Percentiles rank a stretch among this genome's conserved stretches.
Conservation (phyloP, 1,140 invertebrate species). For the Saccostrea cuccullata region DNA sequence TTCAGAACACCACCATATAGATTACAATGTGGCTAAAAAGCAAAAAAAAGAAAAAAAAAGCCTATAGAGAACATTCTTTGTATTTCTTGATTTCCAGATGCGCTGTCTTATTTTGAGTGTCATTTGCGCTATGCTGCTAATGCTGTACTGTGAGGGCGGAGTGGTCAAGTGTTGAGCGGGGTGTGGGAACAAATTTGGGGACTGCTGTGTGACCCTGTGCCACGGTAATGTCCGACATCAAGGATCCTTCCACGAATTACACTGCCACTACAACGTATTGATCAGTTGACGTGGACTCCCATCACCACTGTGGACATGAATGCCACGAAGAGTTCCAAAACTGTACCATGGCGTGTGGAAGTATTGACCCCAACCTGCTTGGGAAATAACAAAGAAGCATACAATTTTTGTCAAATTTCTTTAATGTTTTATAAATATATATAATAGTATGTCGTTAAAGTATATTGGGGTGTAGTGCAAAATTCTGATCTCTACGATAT, state of each 20-base stretch:
- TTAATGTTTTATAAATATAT: too few relatives aligned
- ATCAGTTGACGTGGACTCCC: neutral
- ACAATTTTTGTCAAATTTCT: too few relatives aligned
- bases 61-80: neutral
- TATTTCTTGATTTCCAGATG: neutral
- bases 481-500: too few relatives aligned
- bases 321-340: neutral
- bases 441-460: too few relatives aligned
- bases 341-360: slow-evolving; percentile 15
- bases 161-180: neutral
- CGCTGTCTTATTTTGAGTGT: neutral
- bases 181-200: neutral
- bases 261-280: neutral
- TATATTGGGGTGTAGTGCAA: too few relatives aligned
- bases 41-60: too few relatives aligned
- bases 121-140: neutral
- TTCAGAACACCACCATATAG: too few relatives aligned
- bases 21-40: too few relatives aligned
- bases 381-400: neutral
- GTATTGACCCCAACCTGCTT: neutral
- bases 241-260: neutral
- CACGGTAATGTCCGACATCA: neutral
- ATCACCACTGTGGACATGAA: neutral
- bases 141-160: neutral
- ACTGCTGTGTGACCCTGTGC: neutral